Percentiles rank a stretch among this genome's conserved stretches.
Conservation (phyloP, 2,113 vertebrate genomes). For the Oceanodroma tethys region DNA sequence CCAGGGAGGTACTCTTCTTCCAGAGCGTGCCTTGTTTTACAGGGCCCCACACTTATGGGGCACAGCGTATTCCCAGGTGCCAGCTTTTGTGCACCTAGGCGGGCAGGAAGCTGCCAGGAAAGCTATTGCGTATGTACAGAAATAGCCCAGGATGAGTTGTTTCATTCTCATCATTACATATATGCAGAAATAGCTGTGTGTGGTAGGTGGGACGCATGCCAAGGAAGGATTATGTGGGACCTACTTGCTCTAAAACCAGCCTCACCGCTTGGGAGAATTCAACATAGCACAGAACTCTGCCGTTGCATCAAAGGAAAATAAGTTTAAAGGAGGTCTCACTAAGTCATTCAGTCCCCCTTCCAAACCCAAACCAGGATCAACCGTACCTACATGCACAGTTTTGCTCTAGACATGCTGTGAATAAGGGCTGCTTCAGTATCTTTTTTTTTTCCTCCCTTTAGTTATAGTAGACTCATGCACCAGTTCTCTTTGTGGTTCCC, state of each 20-base stretch:
- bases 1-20: not conserved
- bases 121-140: not conserved
- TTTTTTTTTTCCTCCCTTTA: not conserved
- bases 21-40: not conserved
- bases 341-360: not conserved
- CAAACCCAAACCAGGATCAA: not conserved
- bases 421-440: not conserved
- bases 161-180: not conserved
- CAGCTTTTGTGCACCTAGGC: not conserved
- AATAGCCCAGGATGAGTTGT: not conserved
- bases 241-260: not conserved
- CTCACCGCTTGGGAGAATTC: not conserved
- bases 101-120: not conserved
- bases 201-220: not conserved
- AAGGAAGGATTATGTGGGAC: not conserved
- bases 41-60: accelerated
- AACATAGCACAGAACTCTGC: not conserved
- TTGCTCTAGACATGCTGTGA: not conserved
- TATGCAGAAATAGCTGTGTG: not conserved
- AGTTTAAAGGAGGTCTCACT: not conserved
- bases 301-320: not conserved
- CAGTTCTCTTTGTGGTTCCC: not conserved
- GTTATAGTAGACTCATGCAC: not conserved
- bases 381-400: not conserved
- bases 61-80: not conserved